These are phyloP conservation scores for Pristionchus pacificus DNA, from an alignment of 1,140 invertebrate genomes.

Conservation along the genomic window DNA sequence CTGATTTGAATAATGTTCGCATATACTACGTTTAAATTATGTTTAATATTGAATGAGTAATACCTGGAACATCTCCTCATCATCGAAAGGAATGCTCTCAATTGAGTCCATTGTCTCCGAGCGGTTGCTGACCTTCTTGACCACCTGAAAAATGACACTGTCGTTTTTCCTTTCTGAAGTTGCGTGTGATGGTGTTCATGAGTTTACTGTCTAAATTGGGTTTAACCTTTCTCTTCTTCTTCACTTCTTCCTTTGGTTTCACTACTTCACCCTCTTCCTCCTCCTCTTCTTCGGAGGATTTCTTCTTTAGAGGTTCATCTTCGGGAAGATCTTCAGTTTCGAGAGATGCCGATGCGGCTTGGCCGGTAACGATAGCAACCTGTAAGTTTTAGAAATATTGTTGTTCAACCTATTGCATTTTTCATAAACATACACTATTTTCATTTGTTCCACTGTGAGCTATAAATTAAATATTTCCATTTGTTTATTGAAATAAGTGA, in stretches of 20 bases:
- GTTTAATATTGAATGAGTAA: too few species aligned
- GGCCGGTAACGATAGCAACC: neutral
- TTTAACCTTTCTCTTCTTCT: neutral
- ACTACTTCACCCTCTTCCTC: constrained; percentile 14
- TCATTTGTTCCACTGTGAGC: too few species aligned
- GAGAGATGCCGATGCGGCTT: neutral
- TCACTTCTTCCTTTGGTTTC: neutral
- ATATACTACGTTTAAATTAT: too few species aligned
- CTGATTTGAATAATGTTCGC: neutral
- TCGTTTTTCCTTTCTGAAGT: neutral
- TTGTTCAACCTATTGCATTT: too few species aligned
- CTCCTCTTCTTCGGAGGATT: constrained; percentile 21
- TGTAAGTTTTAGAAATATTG: neutral
- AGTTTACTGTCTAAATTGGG: neutral
- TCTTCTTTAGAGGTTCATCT: constrained; percentile 22
- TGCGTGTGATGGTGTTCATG: too few species aligned
- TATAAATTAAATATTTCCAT: too few species aligned
- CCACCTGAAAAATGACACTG: neutral
- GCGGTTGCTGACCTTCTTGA: neutral
- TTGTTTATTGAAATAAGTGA: constrained; percentile 26
- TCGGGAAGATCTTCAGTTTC: constrained; percentile 17
- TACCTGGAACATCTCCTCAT: neutral
- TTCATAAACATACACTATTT: too few species aligned
- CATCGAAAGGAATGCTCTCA: neutral
- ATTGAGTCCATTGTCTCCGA: neutral